A percentile compares a stretch with the other conserved stretches of the same genome.
These are phyloP conservation scores for Scolopax rusticola DNA, from an alignment of 2,797 vertebrate genomes.

Conservation along the genomic window DNA sequence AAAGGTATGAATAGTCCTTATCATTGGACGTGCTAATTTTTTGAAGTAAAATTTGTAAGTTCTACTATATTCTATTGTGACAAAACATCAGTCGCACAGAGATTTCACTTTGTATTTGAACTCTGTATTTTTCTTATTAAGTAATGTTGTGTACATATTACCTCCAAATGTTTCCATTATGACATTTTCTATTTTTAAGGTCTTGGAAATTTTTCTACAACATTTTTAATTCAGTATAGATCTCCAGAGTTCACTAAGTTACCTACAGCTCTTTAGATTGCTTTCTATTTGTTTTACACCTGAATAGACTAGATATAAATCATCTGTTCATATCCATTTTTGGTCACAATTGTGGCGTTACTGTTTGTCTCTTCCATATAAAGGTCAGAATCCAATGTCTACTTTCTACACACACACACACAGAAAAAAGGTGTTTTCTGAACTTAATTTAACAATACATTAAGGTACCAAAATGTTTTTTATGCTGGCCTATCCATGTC, in stretches of 20 bases:
- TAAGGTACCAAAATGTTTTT: not conserved
- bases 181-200: not conserved
- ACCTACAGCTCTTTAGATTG: not conserved
- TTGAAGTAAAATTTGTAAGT: not conserved
- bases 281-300: not conserved
- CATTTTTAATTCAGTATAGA: not conserved
- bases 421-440: not conserved
- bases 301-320: not conserved
- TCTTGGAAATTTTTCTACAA: not conserved
- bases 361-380: not conserved
- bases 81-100: not conserved
- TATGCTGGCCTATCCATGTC: not conserved
- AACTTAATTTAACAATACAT: not conserved
- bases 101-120: not conserved
- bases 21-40: not conserved
- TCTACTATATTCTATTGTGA: not conserved
- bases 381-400: not conserved
- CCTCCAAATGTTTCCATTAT: not conserved
- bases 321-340: not conserved
- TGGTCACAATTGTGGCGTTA: not conserved
- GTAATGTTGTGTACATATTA: not conserved
- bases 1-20: not conserved
- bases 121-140: not conserved
- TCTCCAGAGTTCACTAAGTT: not conserved
- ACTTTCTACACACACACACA: not conserved